Percentiles rank a stretch among this genome's conserved stretches.
phyloP scores from a whole-genome alignment of 2,888 invertebrate species.

The Petrolisthes manimaculis region DNA sequence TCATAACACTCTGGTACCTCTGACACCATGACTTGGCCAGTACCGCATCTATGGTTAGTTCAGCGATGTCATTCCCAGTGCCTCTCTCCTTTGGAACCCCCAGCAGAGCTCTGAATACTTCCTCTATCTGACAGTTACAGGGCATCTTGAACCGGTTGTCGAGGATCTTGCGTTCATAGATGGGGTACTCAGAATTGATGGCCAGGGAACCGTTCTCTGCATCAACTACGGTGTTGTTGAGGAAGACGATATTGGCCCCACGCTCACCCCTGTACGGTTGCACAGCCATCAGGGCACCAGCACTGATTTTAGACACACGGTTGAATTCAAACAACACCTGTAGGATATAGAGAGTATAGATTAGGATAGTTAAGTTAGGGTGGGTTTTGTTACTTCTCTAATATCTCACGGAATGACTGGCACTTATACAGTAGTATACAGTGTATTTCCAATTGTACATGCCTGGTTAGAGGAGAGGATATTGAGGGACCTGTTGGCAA shows the following conservation, averaged over 20 bases:
- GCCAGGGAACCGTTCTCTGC: slow-evolving; percentile 46
- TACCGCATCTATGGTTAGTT: not conserved
- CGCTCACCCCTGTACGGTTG: slow-evolving; percentile 17
- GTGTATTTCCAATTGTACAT: not conserved
- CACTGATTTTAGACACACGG: slow-evolving; percentile 74
- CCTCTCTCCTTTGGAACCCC: slow-evolving; percentile 18
- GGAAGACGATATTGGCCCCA: slow-evolving; percentile 58
- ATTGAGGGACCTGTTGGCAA: slow-evolving; percentile 47
- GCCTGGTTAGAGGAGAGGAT: slow-evolving; percentile 66
- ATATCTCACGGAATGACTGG: too few relatives aligned
- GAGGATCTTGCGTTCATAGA: slow-evolving; percentile 50
- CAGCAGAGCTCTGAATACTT: slow-evolving; percentile 35
- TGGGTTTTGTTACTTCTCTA: too few relatives aligned
- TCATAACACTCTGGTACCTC: not conserved
- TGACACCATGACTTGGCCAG: slow-evolving; percentile 32
- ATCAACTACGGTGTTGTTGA: slow-evolving; percentile 48
- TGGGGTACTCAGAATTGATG: slow-evolving; percentile 32
- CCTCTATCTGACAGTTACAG: slow-evolving; percentile 51
- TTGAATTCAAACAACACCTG: slow-evolving; percentile 79
- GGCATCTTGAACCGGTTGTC: slow-evolving; percentile 56
- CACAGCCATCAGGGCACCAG: slow-evolving; percentile 78
- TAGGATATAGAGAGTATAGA: slow-evolving; percentile 68
- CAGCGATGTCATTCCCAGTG: slow-evolving; percentile 5
- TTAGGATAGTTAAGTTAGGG: not conserved
- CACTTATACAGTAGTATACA: too few relatives aligned